A percentile compares a stretch with the other conserved stretches of the same genome.
phyloP scores from a whole-genome alignment of 2,113 vertebrate genomes.

The Odontesthes bonariensis region DNA sequence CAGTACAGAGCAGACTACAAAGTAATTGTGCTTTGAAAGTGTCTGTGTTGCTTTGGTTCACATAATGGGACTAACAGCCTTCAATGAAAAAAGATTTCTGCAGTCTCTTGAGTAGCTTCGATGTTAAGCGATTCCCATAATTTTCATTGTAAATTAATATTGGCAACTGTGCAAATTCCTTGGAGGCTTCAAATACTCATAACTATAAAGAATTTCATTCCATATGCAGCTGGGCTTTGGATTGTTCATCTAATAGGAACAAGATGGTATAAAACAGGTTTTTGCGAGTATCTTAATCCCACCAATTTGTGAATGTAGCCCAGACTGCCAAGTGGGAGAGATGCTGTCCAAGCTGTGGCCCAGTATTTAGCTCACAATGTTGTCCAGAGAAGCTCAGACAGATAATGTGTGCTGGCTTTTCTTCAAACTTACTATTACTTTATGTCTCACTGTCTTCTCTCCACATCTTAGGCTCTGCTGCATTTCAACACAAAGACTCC shows the following conservation, averaged over 20 bases:
- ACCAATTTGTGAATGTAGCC: slow-evolving; percentile 27
- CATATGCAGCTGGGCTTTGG: neutral
- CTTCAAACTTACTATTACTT: slow-evolving; percentile 5
- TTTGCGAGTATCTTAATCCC: slow-evolving; percentile 28
- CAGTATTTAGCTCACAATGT: slow-evolving; percentile 16
- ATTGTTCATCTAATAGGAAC: slow-evolving; percentile 20
- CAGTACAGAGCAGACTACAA: neutral
- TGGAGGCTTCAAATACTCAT: slow-evolving; percentile 3
- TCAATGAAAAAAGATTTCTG: too few species aligned
- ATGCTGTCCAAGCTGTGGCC: slow-evolving; percentile 24
- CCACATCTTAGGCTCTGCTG: neutral
- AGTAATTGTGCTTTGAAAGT: neutral
- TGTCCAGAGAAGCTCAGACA: slow-evolving; percentile 6
- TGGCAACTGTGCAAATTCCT: neutral
- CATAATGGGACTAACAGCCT: too few species aligned
- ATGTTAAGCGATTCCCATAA: neutral
- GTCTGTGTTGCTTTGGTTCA: neutral
- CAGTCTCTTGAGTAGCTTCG: neutral
- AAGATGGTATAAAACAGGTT: slow-evolving; percentile 11
- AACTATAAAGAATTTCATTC: neutral
- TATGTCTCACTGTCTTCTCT: neutral
- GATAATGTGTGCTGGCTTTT: slow-evolving; percentile 2
- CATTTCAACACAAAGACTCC: neutral
- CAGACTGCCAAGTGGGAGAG: slow-evolving; percentile 18
- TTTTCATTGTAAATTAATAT: neutral